A percentile compares a stretch with the other conserved stretches of the same genome.
These are phyloP conservation scores for Alfaro cultratus DNA, from an alignment of 2,797 vertebrate species.

Conservation along the genomic window DNA sequence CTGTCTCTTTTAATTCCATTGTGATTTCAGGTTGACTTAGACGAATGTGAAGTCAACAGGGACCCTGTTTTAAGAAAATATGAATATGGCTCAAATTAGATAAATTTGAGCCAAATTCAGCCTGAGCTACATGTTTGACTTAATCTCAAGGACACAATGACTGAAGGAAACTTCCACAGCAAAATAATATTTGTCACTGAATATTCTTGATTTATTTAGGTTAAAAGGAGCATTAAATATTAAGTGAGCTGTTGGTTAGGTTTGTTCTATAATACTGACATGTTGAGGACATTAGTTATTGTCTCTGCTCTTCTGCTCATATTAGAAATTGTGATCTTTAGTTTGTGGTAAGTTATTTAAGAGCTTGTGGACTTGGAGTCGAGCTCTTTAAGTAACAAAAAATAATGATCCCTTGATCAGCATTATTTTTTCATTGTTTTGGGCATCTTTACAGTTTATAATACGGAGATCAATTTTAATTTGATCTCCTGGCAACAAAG, in stretches of 20 bases:
- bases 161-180: not conserved
- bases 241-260: not conserved
- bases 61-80: not conserved
- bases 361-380: not conserved
- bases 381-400: not conserved
- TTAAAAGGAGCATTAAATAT: not conserved
- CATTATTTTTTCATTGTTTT: not conserved
- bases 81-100: not conserved
- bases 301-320: not conserved
- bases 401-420: not conserved
- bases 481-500: not conserved
- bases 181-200: not conserved
- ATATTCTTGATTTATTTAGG: not conserved
- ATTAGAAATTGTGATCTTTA: not conserved
- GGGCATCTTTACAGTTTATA: not conserved
- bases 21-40: not conserved
- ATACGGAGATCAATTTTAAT: not conserved
- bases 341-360: not conserved
- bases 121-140: not conserved
- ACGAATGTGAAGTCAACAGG: slow-evolving; percentile 1
- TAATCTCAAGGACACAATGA: not conserved
- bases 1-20: slow-evolving; percentile 33
- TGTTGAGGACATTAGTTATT: not conserved
- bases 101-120: not conserved
- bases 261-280: not conserved